phyloP scores from a whole-genome alignment of 2,888 invertebrate genomes.

The Aphrophora alni region DNA sequence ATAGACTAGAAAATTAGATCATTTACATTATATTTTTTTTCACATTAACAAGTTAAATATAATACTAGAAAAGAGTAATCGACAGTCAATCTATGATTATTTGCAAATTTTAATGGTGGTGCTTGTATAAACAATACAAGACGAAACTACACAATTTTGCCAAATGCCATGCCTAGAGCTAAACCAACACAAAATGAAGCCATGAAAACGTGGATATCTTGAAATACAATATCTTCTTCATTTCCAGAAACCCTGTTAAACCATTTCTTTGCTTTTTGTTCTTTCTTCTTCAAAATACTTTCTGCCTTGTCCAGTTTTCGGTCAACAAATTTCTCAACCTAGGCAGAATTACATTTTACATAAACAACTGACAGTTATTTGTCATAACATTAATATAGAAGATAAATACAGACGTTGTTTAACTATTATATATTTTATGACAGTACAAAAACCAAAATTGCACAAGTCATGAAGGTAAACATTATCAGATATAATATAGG shows the following conservation, averaged over 20 bases:
- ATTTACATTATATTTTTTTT: neutral
- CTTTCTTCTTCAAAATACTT: constrained; percentile 71
- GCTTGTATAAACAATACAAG: neutral
- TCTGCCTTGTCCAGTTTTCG: constrained; percentile 83
- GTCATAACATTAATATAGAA: too few species aligned
- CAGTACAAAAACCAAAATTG: too few species aligned
- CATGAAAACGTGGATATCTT: constrained; percentile 80
- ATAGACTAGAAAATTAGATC: neutral
- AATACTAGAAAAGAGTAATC: neutral
- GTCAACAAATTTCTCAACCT: constrained; percentile 84
- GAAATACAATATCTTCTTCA: constrained; percentile 67
- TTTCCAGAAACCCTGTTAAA: constrained; percentile 62
- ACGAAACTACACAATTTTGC: constrained; percentile 36
- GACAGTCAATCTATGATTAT: neutral
- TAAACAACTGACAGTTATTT: constrained; percentile 26
- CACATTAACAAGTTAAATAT: neutral
- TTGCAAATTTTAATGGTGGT: neutral
- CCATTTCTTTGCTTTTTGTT: constrained; percentile 77
- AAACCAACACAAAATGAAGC: constrained; percentile 82
- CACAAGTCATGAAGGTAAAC: too few species aligned
- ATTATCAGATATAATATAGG: too few species aligned
- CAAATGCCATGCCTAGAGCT: constrained; percentile 66
- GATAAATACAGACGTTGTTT: neutral
- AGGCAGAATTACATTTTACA: constrained; percentile 45
- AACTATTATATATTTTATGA: too few species aligned